A percentile compares a stretch with the other conserved stretches of the same genome.
These are phyloP conservation scores for Chelonus insularis DNA, from an alignment of 1,140 invertebrate genomes.

Conservation along the genomic window DNA sequence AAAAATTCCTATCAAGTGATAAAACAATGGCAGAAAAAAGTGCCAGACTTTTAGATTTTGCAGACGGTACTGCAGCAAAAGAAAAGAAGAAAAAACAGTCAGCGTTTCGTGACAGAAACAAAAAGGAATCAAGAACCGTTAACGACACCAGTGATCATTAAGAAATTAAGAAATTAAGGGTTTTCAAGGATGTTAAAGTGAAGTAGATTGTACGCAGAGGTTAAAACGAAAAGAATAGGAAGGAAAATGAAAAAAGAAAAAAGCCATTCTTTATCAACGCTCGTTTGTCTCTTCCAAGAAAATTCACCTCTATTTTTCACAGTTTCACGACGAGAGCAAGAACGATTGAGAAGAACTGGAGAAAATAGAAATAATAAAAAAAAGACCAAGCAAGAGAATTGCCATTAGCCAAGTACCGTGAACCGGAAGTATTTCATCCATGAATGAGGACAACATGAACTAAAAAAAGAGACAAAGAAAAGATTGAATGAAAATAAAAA, in stretches of 20 bases:
- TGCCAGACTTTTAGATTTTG: not conserved
- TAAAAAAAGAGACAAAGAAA: not conserved
- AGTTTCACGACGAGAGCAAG: slow-evolving; percentile 14
- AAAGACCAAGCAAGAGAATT: slow-evolving; percentile 17
- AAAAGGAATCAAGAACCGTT: slow-evolving; percentile 23
- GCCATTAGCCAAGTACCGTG: slow-evolving; percentile 18
- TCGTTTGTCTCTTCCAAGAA: slow-evolving; percentile 25
- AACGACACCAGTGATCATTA: slow-evolving; percentile 32
- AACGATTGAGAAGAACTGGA: slow-evolving; percentile 9
- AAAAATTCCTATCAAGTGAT: not conserved
- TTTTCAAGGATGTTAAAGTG: slow-evolving; percentile 14
- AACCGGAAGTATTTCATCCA: slow-evolving; percentile 20
- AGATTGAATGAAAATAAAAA: no score
- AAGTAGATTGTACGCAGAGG: not conserved
- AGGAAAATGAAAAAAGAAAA: slow-evolving; percentile 11
- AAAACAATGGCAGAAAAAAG: not conserved
- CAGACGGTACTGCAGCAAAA: not conserved
- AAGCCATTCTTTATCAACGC: slow-evolving; percentile 22
- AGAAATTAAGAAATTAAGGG: slow-evolving; percentile 35
- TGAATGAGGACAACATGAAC: slow-evolving; percentile 3
- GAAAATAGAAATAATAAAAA: slow-evolving; percentile 13
- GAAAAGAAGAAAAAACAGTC: slow-evolving; percentile 14
- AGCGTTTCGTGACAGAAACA: slow-evolving; percentile 1
- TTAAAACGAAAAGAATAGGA: slow-evolving; percentile 9
- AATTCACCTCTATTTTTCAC: slow-evolving; percentile 27